Base-by-base conservation (phyloP, 2,797 vertebrate genomes). In the Florisuga fusca region DNA sequence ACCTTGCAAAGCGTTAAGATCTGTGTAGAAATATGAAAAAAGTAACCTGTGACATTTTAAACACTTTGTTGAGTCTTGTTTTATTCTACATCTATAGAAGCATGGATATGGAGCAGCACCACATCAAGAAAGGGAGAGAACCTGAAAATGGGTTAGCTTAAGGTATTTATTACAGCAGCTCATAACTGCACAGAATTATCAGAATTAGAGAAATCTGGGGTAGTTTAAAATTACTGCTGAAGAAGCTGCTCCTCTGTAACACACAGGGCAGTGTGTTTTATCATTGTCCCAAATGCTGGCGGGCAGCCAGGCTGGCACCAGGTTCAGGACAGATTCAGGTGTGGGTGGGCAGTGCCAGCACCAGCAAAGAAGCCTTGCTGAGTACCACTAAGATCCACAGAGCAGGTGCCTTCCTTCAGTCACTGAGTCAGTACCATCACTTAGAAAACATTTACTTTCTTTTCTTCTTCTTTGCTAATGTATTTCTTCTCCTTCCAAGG, bases 31-130 rank as follows among this genome's bases (percentile, higher is more conserved):
- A 96, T 97, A 95, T 62, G 89, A 94, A 91, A 94, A 97, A 98
- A 97, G 93, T 93, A 97, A 94, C 95, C 94, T 27, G 46, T 98
- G 97, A 97, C 97, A 98, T 98, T 98, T 98, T 97, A 97, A 97
- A 96, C 93, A 96, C 87, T 88, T 96, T 89, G 69, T 95, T 84
- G 89, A 94, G 84, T 93, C 90, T 95, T 96, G 75, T 85, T 97
- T 86, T 84, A 46, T 82, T 96, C 63, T 68, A 1, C 46, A 33
- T 74, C 61, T 75, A 6, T 27, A n/a, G 58, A 91, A 38, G 54
- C 8, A 27, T 18, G 58, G 89, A 43, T 62, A 41, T 0, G 0
- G 69, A 88, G 25, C 71, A 85, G 31, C 20, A 59, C 48, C 6
- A 8, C 3, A 11, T 23, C 7, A 55, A 55, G 64, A n/a, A 64